Evolutionary conservation across 2,797 vertebrate genomes (phyloP), one percentile per base, ranked within the genome.

Genomic region (Ctenosaura bakeri): DNA sequence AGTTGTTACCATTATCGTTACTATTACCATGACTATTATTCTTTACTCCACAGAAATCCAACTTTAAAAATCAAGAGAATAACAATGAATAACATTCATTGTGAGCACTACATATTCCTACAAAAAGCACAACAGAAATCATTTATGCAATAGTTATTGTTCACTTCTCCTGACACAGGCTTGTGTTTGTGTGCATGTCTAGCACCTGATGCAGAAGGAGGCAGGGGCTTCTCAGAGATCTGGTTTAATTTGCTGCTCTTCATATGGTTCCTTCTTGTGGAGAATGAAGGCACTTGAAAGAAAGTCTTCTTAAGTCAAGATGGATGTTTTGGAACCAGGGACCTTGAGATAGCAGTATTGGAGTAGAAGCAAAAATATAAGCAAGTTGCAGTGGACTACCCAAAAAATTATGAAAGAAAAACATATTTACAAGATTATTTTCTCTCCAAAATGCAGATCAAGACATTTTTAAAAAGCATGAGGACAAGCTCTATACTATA

Each of bases 221-320:
- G 32, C 32, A 9, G 24, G 56, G 26, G 38, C 50, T 69, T 90
- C 59, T 83, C n/a, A 73, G 54, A 87, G 20, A 77, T 29, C 85
- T 87, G 77, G 62, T 78, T 87, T 66, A 87, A 77, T 87, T 83
- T 77, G 66, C 71, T 79, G 50, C 13, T 87, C 59, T 84, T 90
- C 80, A 77, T 83, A 74, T 26, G 20, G 62, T 26, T 90, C 7
- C 69, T 90, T 90, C 85, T 90, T 78, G 50, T 84, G 80, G 20
- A 32, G 80, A 77, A 1, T 29, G 56, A 90, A 87, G 80, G 80
- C 42, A 87, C 59, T 88, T 87, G 80, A 87, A 87, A 87, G 12
- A 50, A 90, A 83, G 62, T 90, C 90, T 83, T 90, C 89, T 83
- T 83, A 56, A 87, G 50, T 90, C 59, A 90, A 87, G 52, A 74